Evolutionary conservation across 2,888 invertebrate genomes (phyloP), one percentile per base, ranked within the genome.

Genomic region (Netelia fuscicornis): DNA sequence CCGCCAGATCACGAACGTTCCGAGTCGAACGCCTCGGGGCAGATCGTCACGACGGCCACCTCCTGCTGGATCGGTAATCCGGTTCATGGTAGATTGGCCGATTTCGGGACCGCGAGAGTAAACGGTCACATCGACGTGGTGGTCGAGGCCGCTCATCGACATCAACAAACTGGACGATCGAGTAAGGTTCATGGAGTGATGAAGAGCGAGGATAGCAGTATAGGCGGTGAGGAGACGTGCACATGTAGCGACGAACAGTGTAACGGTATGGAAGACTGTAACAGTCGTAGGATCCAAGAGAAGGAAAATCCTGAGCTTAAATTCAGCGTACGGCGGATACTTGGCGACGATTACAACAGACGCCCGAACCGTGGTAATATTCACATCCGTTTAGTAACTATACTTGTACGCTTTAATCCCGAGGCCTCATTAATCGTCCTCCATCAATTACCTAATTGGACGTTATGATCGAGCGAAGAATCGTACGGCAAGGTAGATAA

Each of bases 281-380:
- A 71, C 70, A 74, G 56, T 23, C 83, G 92, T 76, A 91, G 91
- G 83, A 93, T 92, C 88, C 92, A 92, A 88, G 92, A 92, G 86
- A 93, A 93, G 87, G 93, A 93, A 84, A 97, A 97, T 91, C 98
- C 98, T 23, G 95, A 97, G 92, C 95, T 98, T 90, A 98, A 98
- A 94, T 98, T 98, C 94, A 98, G 98, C 96, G 98, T 98, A 87
- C 98, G 97, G 95, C 98, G 98, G 65, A 98, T 98, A 89, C 95
- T 98, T 90, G 98, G 98, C 0, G 95, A 95, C 86, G 96, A 96
- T 89, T 94, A 95, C 86, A 92, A 93, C 83, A 91, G 92, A 87
- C 90, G 93, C 86, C 92, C 93, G 25, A 93, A 92, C 90, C 89
- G 92, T 86, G 94, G 93, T 93, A 85, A 85, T 60, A 17, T 67